These are phyloP conservation scores for Ardeotis arabs DNA, from an alignment of 2,113 vertebrate genomes.

Conservation along the genomic window DNA sequence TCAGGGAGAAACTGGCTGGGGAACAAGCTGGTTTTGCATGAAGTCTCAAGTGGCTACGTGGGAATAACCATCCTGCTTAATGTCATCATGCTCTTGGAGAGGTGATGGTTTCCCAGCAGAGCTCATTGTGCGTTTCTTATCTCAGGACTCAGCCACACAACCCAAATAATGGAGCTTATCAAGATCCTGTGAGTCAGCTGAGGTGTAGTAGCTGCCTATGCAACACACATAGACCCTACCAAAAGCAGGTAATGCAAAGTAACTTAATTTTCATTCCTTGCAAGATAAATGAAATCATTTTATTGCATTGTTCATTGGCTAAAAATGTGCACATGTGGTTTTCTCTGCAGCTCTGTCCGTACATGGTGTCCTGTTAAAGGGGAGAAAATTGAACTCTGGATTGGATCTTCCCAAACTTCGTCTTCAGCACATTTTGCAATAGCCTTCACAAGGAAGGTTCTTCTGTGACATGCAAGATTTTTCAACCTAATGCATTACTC, in stretches of 20 bases:
- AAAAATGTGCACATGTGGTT: not conserved
- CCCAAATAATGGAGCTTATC: accelerated
- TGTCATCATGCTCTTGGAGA: not conserved
- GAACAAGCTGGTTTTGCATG: not conserved
- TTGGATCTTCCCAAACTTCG: not conserved
- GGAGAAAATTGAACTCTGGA: not conserved
- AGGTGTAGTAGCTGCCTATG: not conserved
- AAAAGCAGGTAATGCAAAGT: not conserved
- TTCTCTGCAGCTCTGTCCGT: not conserved
- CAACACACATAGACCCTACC: not conserved
- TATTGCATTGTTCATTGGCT: not conserved
- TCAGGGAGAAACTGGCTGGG: not conserved
- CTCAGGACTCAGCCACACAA: not conserved
- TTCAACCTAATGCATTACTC: not conserved
- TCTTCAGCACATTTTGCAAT: not conserved
- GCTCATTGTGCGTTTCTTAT: not conserved
- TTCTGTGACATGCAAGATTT: not conserved
- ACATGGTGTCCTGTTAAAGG: not conserved
- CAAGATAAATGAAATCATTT: not conserved
- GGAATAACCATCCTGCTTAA: not conserved
- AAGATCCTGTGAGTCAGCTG: not conserved
- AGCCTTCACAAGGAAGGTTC: not conserved
- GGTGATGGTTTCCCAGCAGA: not conserved
- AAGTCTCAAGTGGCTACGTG: not conserved
- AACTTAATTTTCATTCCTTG: not conserved